phyloP scores from a whole-genome alignment of 2,797 vertebrate genomes.

The Mormyrus proboscirostris region DNA sequence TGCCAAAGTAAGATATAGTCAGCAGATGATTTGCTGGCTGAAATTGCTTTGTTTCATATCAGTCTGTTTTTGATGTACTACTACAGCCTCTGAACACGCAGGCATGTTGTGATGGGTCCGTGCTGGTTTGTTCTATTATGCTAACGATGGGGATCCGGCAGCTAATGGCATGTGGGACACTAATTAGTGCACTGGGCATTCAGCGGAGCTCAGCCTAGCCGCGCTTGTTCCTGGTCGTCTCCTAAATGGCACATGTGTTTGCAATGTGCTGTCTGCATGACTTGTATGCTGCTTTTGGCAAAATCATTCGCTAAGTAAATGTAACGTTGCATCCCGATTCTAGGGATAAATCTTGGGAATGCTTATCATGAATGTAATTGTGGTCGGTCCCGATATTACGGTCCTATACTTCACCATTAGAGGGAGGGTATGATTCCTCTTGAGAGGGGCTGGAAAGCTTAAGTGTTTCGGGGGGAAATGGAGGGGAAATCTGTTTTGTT shows the following conservation, averaged over 20 bases:
- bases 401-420: neutral
- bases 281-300: neutral
- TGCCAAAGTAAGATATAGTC: neutral
- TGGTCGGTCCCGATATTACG: neutral
- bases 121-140: neutral
- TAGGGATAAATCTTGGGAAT: neutral
- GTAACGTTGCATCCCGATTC: neutral
- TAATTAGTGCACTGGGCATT: neutral
- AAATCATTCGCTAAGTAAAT: neutral
- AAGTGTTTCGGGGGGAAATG: neutral
- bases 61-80: neutral
- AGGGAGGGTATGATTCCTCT: neutral
- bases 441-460: neutral
- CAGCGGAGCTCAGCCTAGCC: neutral
- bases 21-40: neutral
- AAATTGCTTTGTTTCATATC: neutral
- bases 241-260: neutral
- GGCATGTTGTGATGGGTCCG: neutral
- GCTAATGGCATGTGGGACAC: neutral
- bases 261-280: neutral
- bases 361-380: neutral
- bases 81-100: neutral
- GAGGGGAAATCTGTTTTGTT: neutral
- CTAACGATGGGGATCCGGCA: neutral
- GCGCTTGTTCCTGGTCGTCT: neutral